phyloP scores from a whole-genome alignment of 1,140 invertebrate species.

The Megalonaias nervosa region DNA sequence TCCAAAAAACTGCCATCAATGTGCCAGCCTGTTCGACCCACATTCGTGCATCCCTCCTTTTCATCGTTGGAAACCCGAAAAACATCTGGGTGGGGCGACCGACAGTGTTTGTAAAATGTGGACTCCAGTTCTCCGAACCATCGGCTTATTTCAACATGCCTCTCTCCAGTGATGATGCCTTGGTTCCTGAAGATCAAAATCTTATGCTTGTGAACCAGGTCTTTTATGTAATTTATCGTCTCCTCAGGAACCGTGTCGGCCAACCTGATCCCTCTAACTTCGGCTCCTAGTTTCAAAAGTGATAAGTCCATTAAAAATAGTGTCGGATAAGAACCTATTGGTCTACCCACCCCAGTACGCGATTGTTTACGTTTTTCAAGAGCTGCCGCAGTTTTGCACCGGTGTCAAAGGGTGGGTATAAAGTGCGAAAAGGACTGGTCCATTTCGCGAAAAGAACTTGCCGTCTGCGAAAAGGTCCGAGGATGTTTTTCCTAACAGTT shows the following conservation, averaged over 20 bases:
- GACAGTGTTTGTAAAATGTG: slow-evolving; percentile 73
- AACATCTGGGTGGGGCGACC: slow-evolving; percentile 73
- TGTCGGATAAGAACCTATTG: too few relatives aligned
- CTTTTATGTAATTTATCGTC: slow-evolving; percentile 69
- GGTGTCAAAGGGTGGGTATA: too few relatives aligned
- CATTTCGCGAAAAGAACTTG: too few relatives aligned
- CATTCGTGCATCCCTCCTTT: slow-evolving; percentile 72
- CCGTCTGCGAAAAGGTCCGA: too few relatives aligned
- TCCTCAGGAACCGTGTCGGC: slow-evolving; percentile 65
- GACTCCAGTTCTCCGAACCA: slow-evolving; percentile 74
- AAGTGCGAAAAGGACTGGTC: too few relatives aligned
- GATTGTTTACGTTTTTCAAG: too few relatives aligned
- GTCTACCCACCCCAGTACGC: too few relatives aligned
- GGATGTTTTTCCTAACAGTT: too few relatives aligned
- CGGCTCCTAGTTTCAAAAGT: slow-evolving; percentile 51
- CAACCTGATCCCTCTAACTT: slow-evolving; percentile 70
- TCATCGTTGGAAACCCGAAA: slow-evolving; percentile 73
- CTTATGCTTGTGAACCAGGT: slow-evolving; percentile 69
- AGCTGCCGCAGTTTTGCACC: too few relatives aligned
- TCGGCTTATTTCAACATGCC: slow-evolving; percentile 73
- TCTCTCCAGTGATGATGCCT: slow-evolving; percentile 68
- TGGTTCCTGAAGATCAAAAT: slow-evolving; percentile 73
- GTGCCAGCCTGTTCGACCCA: slow-evolving; percentile 74
- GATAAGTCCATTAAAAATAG: neutral
- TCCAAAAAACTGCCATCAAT: slow-evolving; percentile 74